A percentile compares a stretch with the other conserved stretches of the same genome.
Evolutionary conservation across 2,113 vertebrate genomes (phyloP).

Genomic region (Callaeas wilsoni): DNA sequence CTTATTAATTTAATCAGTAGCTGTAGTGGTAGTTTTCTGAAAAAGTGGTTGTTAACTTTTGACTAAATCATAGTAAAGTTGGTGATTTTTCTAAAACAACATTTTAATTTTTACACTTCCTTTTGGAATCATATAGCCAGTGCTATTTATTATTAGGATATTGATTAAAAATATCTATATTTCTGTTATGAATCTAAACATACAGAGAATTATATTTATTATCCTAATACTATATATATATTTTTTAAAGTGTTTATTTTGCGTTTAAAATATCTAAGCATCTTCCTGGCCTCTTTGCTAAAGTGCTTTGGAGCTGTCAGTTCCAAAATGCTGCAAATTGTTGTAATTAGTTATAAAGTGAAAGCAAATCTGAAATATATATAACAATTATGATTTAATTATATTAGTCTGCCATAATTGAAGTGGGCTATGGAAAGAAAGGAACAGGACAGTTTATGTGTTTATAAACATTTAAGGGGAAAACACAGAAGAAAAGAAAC

Average conservation of each 20-base stretch:
- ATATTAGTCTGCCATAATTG: background rate
- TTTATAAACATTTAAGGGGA: background rate
- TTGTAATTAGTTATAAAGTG: background rate
- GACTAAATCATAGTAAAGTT: background rate
- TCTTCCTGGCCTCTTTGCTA: background rate
- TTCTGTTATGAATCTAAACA: background rate
- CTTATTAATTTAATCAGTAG: background rate
- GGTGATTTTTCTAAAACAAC: background rate
- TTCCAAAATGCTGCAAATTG: background rate
- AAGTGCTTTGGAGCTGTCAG: background rate
- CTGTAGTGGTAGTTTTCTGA: background rate
- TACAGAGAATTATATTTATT: background rate
- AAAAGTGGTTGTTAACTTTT: background rate
- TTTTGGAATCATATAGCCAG: background rate
- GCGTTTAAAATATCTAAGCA: background rate
- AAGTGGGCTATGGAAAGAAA: background rate
- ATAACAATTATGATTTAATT: background rate
- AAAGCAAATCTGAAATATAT: background rate
- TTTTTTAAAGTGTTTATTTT: background rate
- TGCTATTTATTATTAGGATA: background rate
- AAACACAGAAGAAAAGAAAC: background rate
- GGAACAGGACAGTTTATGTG: background rate
- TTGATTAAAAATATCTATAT: background rate
- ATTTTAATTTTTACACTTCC: background rate
- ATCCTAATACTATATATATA: background rate